Evolutionary conservation across 2,113 vertebrate genomes (phyloP).

Genomic region (Urocolius indicus): DNA sequence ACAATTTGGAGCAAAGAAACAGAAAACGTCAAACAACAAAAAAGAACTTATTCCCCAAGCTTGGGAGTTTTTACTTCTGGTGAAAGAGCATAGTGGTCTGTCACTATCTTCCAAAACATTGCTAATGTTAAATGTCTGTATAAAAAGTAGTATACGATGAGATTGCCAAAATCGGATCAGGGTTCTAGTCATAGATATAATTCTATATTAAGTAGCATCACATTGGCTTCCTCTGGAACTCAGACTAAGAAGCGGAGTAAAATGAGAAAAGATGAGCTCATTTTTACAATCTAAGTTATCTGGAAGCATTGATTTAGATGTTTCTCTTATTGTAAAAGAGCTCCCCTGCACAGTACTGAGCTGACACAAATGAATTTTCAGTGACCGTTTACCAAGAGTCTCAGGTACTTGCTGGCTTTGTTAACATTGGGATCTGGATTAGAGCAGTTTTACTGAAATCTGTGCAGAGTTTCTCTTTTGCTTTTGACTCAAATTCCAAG

Average conservation of each 20-base stretch:
- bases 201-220: background rate
- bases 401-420: background rate
- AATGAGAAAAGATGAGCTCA: background rate
- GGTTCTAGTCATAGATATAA: background rate
- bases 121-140: background rate
- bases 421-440: background rate
- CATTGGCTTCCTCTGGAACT: background rate
- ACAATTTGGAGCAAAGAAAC: background rate
- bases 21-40: background rate
- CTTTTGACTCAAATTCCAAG: background rate
- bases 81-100: background rate
- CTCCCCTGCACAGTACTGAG: background rate
- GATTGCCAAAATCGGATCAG: background rate
- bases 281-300: background rate
- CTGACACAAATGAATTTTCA: background rate
- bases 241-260: background rate
- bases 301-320: background rate
- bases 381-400: background rate
- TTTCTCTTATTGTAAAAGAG: background rate
- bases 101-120: background rate
- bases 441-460: background rate
- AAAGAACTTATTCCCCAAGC: background rate
- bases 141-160: background rate
- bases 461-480: background rate
- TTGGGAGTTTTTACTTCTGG: background rate